Base-by-base conservation (phyloP, 2,113 vertebrate genomes). In the Pachypanchax playfairii region DNA sequence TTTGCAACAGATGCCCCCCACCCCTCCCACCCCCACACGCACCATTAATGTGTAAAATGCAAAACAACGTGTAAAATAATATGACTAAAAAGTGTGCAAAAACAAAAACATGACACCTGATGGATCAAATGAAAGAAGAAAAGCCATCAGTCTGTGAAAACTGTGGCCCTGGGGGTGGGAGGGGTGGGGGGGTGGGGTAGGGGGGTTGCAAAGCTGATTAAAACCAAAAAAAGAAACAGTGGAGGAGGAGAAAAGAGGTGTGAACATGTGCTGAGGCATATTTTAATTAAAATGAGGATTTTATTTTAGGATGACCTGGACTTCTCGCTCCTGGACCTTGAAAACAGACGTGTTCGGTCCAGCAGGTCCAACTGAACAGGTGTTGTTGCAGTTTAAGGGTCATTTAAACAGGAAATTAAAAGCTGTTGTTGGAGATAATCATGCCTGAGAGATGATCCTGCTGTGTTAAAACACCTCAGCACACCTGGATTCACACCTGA, bases 51-150 rank as follows among this genome's bases (percentile, higher is more conserved):
- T n/a, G n/a, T n/a, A n/a, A n/a, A 35, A 35, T 35, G 10, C 13
- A 9, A 31, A 31, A 31, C 11, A 31, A 31, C 11, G 11, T 6
- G 29, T 12, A n/a, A 38, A 67, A 74, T 65, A 55, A 35, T 11
- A 42, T 33, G 42, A 47, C 50, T 53, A 41, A 28, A 54, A 53
- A 69, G 54, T 9, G 55, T 49, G 35, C 42, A 55, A 24, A 36
- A 5, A n/a, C 35, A 20, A 38, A 47, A 35, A 43, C 18, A 1
- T 24, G 8, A 12, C 6, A 46, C n/a, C 4, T 48, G 44, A 50
- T 42, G 12, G 63, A 52, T 35, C 15, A 58, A 56, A 67, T 70
- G 7, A 51, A 76, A 80, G 73, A 66, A 77, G 75, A 52, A 79
- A 52, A 39, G n/a, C n/a, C n/a, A n/a, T n/a, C 47, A 61, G 39